Conservation (phyloP, 2,888 invertebrate genomes). For the Melinaea menophilus region DNA sequence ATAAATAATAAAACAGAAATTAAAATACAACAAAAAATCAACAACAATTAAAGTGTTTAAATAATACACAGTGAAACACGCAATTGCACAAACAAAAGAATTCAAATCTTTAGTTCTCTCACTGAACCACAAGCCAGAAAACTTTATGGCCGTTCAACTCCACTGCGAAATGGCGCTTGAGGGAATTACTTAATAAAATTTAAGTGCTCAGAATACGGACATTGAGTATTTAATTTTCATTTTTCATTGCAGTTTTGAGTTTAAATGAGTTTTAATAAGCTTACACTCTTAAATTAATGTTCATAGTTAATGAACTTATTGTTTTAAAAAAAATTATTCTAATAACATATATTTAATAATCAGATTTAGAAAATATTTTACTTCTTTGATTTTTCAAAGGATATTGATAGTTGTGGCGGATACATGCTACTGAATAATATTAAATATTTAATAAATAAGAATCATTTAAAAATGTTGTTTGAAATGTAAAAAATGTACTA, state of each 20-base stretch:
- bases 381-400: too few relatives aligned
- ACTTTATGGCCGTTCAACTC: constrained; percentile 9
- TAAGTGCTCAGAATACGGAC: too few relatives aligned
- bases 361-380: too few relatives aligned
- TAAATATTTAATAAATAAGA: too few relatives aligned
- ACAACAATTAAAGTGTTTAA: constrained; percentile 22
- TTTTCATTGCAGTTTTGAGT: not conserved
- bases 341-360: too few relatives aligned
- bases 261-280: not conserved
- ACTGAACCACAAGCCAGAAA: too few relatives aligned
- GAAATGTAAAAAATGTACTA: too few relatives aligned
- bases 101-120: constrained; percentile 11
- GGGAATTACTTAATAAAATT: constrained; percentile 28
- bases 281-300: not conserved
- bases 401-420: too few relatives aligned
- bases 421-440: too few relatives aligned
- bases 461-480: too few relatives aligned
- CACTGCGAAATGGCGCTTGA: constrained; percentile 24
- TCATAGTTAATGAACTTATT: not conserved
- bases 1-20: constrained; percentile 6
- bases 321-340: too few relatives aligned
- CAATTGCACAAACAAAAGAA: constrained; percentile 20
- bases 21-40: constrained; percentile 7
- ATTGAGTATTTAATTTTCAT: too few relatives aligned
- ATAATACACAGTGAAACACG: constrained; percentile 7